phyloP scores from a whole-genome alignment of 2,113 vertebrate species.

The human region DNA sequence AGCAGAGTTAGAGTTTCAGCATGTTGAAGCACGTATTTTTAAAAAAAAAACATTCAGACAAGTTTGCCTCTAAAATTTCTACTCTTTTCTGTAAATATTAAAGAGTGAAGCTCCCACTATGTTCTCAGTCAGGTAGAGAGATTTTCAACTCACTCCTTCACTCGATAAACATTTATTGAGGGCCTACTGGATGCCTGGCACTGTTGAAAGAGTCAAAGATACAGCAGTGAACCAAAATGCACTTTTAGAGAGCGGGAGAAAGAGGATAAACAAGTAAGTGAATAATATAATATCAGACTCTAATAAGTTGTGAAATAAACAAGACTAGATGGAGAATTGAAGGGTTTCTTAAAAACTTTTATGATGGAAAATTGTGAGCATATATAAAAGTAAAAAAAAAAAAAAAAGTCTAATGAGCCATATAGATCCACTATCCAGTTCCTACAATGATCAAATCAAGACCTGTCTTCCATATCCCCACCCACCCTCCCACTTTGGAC shows the following conservation, averaged over 20 bases:
- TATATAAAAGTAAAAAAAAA: neutral
- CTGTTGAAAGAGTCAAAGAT: neutral
- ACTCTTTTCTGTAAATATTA: neutral
- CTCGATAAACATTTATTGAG: neutral
- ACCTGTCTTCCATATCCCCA: neutral
- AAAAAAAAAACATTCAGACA: neutral
- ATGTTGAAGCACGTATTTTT: neutral
- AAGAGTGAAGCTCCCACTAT: neutral
- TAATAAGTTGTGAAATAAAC: neutral
- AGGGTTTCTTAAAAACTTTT: neutral
- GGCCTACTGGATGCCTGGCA: neutral
- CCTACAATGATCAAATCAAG: neutral
- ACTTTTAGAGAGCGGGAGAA: neutral
- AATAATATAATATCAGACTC: neutral
- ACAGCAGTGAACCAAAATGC: neutral
- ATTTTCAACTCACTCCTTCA: neutral
- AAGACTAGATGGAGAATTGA: neutral
- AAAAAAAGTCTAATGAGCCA: neutral
- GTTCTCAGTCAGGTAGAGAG: neutral
- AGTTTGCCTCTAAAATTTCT: neutral
- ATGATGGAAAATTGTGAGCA: neutral
- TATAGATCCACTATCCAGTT: neutral
- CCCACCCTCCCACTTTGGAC: neutral
- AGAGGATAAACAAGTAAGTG: neutral
- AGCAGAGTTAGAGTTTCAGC: too few relatives aligned